Evolutionary conservation across 2,797 vertebrate genomes (phyloP).

Genomic region (Tauraco hartlaubi): DNA sequence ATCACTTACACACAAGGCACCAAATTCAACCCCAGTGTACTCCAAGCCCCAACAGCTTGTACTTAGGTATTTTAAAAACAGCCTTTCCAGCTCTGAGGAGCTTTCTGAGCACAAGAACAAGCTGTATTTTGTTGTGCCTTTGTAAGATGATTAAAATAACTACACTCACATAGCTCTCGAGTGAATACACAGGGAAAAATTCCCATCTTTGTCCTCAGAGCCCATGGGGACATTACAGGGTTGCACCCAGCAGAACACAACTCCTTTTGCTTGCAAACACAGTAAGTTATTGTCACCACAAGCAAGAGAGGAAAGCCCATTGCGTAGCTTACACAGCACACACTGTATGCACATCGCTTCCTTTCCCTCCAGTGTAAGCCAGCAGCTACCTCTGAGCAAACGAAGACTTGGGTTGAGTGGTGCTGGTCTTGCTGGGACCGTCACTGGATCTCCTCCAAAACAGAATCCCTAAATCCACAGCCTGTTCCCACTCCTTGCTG

Average conservation of each 20-base stretch:
- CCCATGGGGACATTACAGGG: background rate
- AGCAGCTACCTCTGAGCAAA: background rate
- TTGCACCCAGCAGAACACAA: background rate
- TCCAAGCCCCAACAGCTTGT: background rate
- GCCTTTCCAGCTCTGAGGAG: slow-evolving; percentile 13
- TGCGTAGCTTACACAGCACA: background rate
- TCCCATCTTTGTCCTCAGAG: slow-evolving; percentile 36
- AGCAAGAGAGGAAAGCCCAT: background rate
- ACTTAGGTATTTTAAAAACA: background rate
- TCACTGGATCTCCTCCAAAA: background rate
- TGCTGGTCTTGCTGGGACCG: background rate
- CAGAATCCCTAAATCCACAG: background rate
- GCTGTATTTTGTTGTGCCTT: background rate
- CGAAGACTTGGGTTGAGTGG: background rate
- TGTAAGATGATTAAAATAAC: slow-evolving; percentile 37
- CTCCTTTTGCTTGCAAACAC: slow-evolving; percentile 32
- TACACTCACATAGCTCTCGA: background rate
- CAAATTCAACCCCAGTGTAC: background rate
- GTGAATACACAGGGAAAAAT: slow-evolving; percentile 24
- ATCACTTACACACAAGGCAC: background rate
- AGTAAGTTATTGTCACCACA: background rate
- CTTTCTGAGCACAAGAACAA: slow-evolving; percentile 29
- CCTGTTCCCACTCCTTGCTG: background rate
- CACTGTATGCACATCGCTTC: background rate
- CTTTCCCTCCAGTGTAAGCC: background rate